Evolutionary conservation across 64 coral and sea anemone species (phyloP), one percentile per base, ranked within the genome.

Genomic region (Montipora sp.): DNA sequence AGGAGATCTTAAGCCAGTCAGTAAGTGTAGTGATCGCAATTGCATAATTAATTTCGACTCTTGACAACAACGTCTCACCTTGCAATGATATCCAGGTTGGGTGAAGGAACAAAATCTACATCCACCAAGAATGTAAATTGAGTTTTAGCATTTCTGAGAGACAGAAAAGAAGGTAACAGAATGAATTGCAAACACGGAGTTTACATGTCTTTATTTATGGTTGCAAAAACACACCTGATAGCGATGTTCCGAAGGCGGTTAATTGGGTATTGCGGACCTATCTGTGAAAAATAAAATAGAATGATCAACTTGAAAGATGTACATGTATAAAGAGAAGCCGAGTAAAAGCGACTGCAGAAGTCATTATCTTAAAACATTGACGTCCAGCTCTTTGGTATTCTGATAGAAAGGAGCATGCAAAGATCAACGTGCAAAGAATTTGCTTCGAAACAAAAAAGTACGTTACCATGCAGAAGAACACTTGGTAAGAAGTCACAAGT

Each of bases 71-170:
- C 19, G 8, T 21, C 44, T 66, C 50, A 85, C 82, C 82, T 70
- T 72, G 82, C 82, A n/a, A 72, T 19, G 13, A 51, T 23, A 71
- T 71, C 82, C 50, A 85, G 20, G 46, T 85, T 16, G 4, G 82
- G 82, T n/a, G 82, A 85, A 51, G 82, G 82, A 72, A 71, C 7
- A 47, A 85, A 85, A 71, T 85, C 82, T 43, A 72, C 82, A 51
- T 85, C 82, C 16, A 85, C 66, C 16, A 85, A 36, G 51, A 85
- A 85, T 6, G 71, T 49, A n/a, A 71, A 71, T 16, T 70, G 82
- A 6, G 82, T 85, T 85, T 71, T 71, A 49, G 66, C 61, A 43
- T 51, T 72, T 12, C 82, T 85, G 65, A 71, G 20, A 47, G 43
- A 50, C 2, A 63, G 9, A 67, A 18, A 11, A 20, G 60, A 84